Conservation (phyloP, 1,140 invertebrate species). For the Eriosoma lanigerum region DNA sequence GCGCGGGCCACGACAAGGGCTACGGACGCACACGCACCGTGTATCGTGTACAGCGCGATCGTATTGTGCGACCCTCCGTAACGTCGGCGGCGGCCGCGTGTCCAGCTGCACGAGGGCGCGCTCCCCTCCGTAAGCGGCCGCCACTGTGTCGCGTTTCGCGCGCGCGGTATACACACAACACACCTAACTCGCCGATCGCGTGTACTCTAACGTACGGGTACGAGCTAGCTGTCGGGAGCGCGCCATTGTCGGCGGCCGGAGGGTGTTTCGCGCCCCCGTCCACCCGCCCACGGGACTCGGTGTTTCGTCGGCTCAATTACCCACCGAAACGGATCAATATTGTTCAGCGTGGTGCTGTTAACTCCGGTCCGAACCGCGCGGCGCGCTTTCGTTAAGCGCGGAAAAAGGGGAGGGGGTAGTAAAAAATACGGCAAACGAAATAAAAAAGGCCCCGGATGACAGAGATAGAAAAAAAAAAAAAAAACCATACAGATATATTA, state of each 20-base stretch:
- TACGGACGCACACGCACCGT: not conserved
- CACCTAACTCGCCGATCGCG: no score
- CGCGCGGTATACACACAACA: not conserved
- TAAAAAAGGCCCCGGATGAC: not conserved
- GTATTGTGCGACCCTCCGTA: not conserved
- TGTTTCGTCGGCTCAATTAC: constrained; percentile 40
- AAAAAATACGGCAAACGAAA: not conserved
- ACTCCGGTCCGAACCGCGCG: constrained; percentile 11
- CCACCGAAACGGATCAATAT: constrained; percentile 49
- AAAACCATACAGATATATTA: not conserved
- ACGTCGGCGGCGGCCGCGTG: not conserved
- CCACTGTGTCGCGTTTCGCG: not conserved
- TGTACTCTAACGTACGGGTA: no score
- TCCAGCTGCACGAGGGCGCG: constrained; percentile 28
- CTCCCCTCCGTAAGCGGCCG: not conserved
- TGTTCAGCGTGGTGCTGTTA: not conserved
- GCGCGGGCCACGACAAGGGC: not conserved
- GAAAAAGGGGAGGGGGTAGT: not conserved
- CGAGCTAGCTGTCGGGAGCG: not conserved
- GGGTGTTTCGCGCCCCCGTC: not conserved
- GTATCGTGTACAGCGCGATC: no score
- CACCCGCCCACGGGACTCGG: not conserved
- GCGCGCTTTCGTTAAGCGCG: not conserved
- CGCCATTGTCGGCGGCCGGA: not conserved
- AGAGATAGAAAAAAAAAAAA: not conserved